Evolutionary conservation across 2,797 vertebrate genomes (phyloP).

Genomic region (Adrianichthys oophorus): DNA sequence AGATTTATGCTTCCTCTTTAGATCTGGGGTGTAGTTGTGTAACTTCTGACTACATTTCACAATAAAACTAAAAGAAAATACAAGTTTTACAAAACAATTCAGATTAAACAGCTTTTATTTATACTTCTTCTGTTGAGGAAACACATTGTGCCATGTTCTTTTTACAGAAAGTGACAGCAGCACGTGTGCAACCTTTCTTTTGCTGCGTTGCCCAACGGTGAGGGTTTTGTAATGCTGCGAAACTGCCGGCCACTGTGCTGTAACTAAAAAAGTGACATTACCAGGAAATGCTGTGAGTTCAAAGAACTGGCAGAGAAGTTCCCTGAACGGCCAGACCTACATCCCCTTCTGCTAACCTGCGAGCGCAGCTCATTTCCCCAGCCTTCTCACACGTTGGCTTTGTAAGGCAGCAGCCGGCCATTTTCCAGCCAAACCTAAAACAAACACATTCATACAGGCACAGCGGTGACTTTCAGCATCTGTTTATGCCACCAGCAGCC

Average conservation of each 20-base stretch:
- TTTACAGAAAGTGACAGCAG: neutral
- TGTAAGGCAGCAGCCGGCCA: neutral
- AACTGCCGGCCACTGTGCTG: conserved; percentile 21
- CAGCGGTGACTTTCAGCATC: conserved; percentile 34
- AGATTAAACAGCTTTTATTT: neutral
- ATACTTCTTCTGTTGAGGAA: too few relatives aligned
- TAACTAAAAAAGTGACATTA: conserved; percentile 61
- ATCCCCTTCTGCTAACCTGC: conserved; percentile 62
- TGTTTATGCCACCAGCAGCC: conserved; percentile 48
- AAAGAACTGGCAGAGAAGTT: conserved; percentile 76
- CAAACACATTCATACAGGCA: conserved; percentile 10
- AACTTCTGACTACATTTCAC: conserved; percentile 43
- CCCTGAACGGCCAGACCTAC: conserved; percentile 79
- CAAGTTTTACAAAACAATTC: too few relatives aligned
- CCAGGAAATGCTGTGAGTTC: conserved; percentile 75
- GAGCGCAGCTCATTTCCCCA: conserved; percentile 26
- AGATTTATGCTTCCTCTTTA: conserved; percentile 58
- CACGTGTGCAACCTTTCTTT: neutral
- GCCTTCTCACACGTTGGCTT: conserved; percentile 9
- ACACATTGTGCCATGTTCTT: too few relatives aligned
- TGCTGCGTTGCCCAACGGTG: neutral
- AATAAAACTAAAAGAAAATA: conserved; percentile 13
- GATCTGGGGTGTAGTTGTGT: conserved; percentile 35
- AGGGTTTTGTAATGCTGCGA: conserved; percentile 1
- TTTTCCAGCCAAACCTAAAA: conserved; percentile 11